A percentile compares a stretch with the other conserved stretches of the same genome.
These are phyloP conservation scores for Tinea pellionella DNA, from an alignment of 2,888 invertebrate species.

Conservation along the genomic window DNA sequence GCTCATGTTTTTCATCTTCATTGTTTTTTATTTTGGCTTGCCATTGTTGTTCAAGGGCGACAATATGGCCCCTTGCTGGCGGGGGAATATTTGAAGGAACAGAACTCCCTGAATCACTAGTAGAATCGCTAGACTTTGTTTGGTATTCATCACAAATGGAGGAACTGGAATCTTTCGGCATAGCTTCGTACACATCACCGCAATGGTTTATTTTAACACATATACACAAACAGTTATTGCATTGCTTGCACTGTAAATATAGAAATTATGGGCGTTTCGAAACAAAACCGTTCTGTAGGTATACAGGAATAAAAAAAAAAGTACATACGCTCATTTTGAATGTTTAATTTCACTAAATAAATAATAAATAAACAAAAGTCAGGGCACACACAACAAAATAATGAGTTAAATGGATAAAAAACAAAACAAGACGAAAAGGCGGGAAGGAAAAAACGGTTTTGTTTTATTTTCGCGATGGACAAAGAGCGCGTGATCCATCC, in stretches of 20 bases:
- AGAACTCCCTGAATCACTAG: background rate
- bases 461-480: background rate
- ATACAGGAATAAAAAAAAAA: background rate
- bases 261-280: background rate
- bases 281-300: background rate
- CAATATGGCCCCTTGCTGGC: background rate
- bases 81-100: background rate
- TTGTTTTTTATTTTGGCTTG: background rate
- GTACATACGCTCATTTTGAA: background rate
- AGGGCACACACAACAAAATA: no score
- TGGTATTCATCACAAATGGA: no score
- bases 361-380: no score
- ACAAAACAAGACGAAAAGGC: background rate
- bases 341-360: background rate
- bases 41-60: background rate
- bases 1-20: no score
- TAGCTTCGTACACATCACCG: background rate
- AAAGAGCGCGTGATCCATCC: background rate
- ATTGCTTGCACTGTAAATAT: background rate
- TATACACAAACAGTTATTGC: background rate
- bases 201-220: background rate
- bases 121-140: background rate
- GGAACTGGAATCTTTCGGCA: background rate
- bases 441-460: background rate
- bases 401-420: background rate